Evolutionary conservation across 2,113 vertebrate species (phyloP), one percentile per base, ranked within the genome.

Genomic region (Silurus glanis): DNA sequence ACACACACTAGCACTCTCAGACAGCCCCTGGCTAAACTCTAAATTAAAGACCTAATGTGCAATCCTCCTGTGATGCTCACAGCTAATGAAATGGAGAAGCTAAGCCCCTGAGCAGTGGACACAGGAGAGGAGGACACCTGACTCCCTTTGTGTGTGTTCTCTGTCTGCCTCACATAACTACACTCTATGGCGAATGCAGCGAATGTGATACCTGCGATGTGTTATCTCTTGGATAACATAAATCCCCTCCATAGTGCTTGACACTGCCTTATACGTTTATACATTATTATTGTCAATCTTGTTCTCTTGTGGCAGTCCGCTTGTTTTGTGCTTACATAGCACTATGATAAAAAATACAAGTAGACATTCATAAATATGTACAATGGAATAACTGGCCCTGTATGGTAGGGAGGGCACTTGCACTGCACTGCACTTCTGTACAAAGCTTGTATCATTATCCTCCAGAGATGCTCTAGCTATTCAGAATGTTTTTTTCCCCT

Each of bases 41-140:
- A 95, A 95, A 95, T 95, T 95, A 94, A 95, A 94, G 94, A 93
- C 92, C 94, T 95, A 94, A 95, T 94, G 93, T 90, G 91, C 94
- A 94, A 93, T 91, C 91, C 93, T 94, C 93, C 93, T 93, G 92
- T 92, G 85, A 94, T 93, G 90, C 92, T 93, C 92, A 94, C 94
- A 94, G 93, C 94, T 95, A 95, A 95, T 95, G 94, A 95, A 94
- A 95, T 87, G 93, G 93, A 94, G 90, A 92, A 90, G 91, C 82
- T 90, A 91, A 89, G 86, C 83, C 88, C 88, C 80, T 83, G 86
- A 91, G 92, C 93, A 93, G 94, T 94, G 89, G 6, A 45, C 85
- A 91, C 72, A 90, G 86, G 83, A 91, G 93, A 93, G 91, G 89
- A 90, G 92, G 93, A 94, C 93, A 93, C 93, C 93, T 93, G 88